phyloP scores from a whole-genome alignment of 2,888 invertebrate species.

The Endomychus coccineus region DNA sequence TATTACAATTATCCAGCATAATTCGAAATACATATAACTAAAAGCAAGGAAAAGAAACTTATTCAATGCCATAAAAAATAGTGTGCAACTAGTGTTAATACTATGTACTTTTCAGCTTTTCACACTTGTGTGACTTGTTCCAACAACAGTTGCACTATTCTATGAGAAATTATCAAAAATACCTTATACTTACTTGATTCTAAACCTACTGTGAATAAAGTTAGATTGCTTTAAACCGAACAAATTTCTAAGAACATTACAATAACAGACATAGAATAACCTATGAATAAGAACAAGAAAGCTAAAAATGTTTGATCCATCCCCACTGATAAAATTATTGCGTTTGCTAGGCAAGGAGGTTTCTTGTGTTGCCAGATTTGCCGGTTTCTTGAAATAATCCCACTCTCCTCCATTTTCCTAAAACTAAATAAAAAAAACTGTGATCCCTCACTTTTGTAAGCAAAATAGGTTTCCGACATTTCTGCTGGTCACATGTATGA shows the following conservation, averaged over 20 bases:
- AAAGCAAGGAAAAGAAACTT: too few relatives aligned
- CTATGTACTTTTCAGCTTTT: neutral
- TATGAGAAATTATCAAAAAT: too few relatives aligned
- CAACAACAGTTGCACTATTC: too few relatives aligned
- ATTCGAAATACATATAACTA: too few relatives aligned
- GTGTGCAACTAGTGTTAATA: neutral
- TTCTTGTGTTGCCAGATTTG: slow-evolving; percentile 29
- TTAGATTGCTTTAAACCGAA: neutral
- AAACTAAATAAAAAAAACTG: slow-evolving; percentile 27
- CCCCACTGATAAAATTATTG: slow-evolving; percentile 27
- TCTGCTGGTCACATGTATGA: too few relatives aligned
- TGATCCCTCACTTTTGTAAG: too few relatives aligned
- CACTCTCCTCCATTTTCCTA: slow-evolving; percentile 24
- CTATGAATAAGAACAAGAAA: slow-evolving; percentile 28
- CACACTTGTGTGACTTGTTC: neutral
- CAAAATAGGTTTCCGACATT: too few relatives aligned
- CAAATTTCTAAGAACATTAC: slow-evolving; percentile 24
- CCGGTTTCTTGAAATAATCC: slow-evolving; percentile 24
- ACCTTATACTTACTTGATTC: slow-evolving; percentile 1
- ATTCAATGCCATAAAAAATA: too few relatives aligned
- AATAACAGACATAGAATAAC: slow-evolving; percentile 22
- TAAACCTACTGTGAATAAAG: too few relatives aligned
- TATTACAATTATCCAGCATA: too few relatives aligned
- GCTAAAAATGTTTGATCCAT: slow-evolving; percentile 30
- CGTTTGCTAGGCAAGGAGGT: slow-evolving; percentile 30